Base-by-base conservation (phyloP, 2,113 vertebrate genomes). In the Austrofundulus limnaeus region DNA sequence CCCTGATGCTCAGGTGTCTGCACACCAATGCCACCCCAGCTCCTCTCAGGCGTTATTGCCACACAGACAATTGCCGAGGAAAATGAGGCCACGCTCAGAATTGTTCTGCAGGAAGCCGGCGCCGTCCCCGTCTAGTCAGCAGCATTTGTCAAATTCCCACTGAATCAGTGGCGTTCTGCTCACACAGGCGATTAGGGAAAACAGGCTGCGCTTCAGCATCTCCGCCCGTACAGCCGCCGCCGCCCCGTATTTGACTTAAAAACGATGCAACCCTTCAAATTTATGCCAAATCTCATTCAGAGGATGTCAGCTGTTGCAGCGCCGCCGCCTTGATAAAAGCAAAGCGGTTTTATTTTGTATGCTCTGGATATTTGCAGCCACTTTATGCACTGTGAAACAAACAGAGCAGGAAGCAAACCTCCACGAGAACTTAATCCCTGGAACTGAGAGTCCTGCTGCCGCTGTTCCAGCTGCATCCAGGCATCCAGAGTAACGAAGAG, bases 111-210 rank as follows among this genome's bases (percentile, higher is more conserved):
- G 77, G 76, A 78, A 72, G 85, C 68, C 71, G 50, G 75, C 65
- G 73, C 70, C 68, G 69, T 82, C 67, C 74, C 71, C 41, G 62
- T 79, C 82, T 52, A 68, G 79, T 83, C 86, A 87, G 84, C 80
- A 72, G 56, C 85, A 87, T 89, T 86, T 81, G 81, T 85, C 80
- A 82, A 72, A 80, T 72, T 82, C 81, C 77, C 74, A 87, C 83
- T 78, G 81, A 78, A 85, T 87, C 88, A 84, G 77, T 11, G 21
- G 63, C 53, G 80, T 71, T 80, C 69, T 61, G 71, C 74, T 67
- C 83, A 83, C 70, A 56, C 57, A 42, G 72, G 55, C 61, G 65
- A 85, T 83, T 75, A 72, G 66, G 59, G 80, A 67, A 76, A 80
- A 84, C 71, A 55, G 68, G 73, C 71, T 71, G 34, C n/a, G 16